phyloP scores from a whole-genome alignment of 2,888 invertebrate species.

The Salticus scenicus region DNA sequence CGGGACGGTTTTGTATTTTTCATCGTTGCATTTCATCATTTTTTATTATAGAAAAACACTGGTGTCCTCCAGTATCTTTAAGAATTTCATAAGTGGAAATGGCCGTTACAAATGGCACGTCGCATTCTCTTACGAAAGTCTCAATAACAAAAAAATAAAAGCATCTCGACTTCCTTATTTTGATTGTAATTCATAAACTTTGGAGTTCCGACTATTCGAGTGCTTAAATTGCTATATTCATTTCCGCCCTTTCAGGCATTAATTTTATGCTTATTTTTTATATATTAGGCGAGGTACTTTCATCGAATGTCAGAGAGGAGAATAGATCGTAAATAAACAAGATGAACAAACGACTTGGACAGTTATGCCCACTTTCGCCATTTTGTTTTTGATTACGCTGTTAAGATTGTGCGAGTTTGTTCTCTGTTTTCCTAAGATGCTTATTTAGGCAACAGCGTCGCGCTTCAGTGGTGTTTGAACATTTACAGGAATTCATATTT shows the following conservation, averaged over 20 bases:
- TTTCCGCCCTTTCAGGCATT: slow-evolving; percentile 44
- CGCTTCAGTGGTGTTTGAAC: not conserved
- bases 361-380: slow-evolving; percentile 54
- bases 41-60: too few species aligned
- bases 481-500: too few species aligned
- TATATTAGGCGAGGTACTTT: slow-evolving; percentile 12
- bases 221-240: slow-evolving; percentile 10
- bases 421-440: not conserved
- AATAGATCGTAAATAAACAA: slow-evolving; percentile 58
- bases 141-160: not conserved
- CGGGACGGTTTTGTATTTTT: too few species aligned
- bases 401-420: not conserved
- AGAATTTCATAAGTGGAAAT: too few species aligned
- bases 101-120: not conserved
- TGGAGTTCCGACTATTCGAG: not conserved
- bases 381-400: not conserved
- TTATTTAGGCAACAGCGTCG: not conserved
- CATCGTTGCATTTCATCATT: too few species aligned
- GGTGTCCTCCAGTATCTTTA: too few species aligned
- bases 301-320: slow-evolving; percentile 36
- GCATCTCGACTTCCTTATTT: not conserved
- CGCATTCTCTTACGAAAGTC: not conserved
- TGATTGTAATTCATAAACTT: not conserved
- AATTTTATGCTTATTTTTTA: not conserved
- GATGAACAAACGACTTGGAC: slow-evolving; percentile 44